Conservation (phyloP, 2,888 invertebrate genomes). For the Rugalucina vietnamica region DNA sequence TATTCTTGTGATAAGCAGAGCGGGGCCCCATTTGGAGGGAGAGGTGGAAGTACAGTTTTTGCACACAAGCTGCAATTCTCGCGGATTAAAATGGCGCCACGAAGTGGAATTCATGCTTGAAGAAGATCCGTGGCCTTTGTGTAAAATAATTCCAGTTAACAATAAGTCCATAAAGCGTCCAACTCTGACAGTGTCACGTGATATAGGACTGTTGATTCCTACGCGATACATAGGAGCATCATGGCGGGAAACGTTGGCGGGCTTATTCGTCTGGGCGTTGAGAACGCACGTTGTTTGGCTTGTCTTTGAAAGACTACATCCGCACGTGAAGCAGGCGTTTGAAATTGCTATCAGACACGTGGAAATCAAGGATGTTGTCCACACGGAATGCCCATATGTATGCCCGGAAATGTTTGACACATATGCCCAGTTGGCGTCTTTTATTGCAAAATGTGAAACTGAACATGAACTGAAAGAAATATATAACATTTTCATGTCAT, state of each 20-base stretch:
- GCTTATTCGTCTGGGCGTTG: constrained; percentile 68
- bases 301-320: constrained; percentile 68
- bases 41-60: constrained; percentile 62
- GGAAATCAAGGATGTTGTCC: constrained; percentile 45
- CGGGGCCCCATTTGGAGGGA: constrained; percentile 31
- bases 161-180: constrained; percentile 58
- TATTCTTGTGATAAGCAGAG: constrained; percentile 52
- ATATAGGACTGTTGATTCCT: constrained; percentile 49
- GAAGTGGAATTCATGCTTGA: constrained; percentile 71
- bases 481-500: constrained; percentile 54
- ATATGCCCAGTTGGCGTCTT: constrained; percentile 59
- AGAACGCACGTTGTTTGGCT: constrained; percentile 66
- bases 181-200: constrained; percentile 44
- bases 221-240: constrained; percentile 65
- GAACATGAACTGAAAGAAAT: constrained; percentile 67
- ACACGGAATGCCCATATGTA: constrained; percentile 58
- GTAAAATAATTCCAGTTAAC: constrained; percentile 64
- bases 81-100: constrained; percentile 65
- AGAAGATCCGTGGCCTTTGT: constrained; percentile 71
- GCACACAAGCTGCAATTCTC: constrained; percentile 60
- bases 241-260: constrained; percentile 68
- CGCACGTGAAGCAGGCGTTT: constrained; percentile 62
- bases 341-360: constrained; percentile 56
- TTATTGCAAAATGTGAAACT: constrained; percentile 69
- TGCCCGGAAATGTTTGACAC: constrained; percentile 64